Base-by-base conservation (phyloP, 2,113 vertebrate genomes). In the Dasyprocta punctata region DNA sequence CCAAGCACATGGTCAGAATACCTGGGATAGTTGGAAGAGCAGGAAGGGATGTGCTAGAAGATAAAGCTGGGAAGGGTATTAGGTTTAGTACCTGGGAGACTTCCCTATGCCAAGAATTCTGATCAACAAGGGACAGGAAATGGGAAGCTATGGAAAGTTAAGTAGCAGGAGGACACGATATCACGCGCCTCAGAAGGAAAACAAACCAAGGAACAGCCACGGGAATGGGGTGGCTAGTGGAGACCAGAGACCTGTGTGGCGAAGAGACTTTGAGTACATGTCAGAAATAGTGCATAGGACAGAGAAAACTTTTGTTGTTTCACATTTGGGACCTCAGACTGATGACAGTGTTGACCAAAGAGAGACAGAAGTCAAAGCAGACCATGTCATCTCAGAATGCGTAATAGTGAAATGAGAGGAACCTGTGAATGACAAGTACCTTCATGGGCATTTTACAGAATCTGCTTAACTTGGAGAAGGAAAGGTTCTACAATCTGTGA, bases 41-140 rank as follows among this genome's bases (percentile, higher is more conserved):
- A 14, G 69, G 54, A 30, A 60, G 36, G 9, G 52, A 11, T 20
- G 0, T 0, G 5, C 2, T 36, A 22, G 60, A 73, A 60, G 82
- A 26, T 0, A 2, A 16, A 38, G 26, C 11, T 12, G 38, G 69
- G 36, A 47, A 90, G 84, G 58, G 5, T n/a, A 0, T 12, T 0
- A 13, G 36, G 77, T 56, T 60, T 33, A 20, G 65, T 41, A 0
- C 26, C 41, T 0, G 28, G 22, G n/a, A 84, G 38, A 14, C 82
- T 58, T 84, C 61, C 65, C 47, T 38, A 24, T 1, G 20, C 41
- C 20, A 11, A 19, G 28, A 78, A 54, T 52, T 56, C 0, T 49
- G 38, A 30, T 60, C 19, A 1, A 4, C 12, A 14, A 0, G 2
- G 5, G 12, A 22, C 3, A 33, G 41, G 65, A 24, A 3, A n/a